These are phyloP conservation scores for Eubasilissa splendida DNA, from an alignment of 2,888 invertebrate genomes.

Conservation along the genomic window DNA sequence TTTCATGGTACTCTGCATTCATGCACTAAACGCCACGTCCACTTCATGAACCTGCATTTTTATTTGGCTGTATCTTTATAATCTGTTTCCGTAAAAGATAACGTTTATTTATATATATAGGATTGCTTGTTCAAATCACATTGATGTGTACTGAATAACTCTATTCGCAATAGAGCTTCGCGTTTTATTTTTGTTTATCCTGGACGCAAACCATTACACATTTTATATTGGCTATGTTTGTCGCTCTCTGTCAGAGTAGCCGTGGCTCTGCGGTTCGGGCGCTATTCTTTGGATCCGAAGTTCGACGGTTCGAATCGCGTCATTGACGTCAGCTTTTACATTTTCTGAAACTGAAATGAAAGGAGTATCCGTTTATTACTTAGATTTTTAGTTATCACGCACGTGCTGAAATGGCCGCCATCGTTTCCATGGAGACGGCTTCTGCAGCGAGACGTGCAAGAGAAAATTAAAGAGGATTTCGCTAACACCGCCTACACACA, in stretches of 20 bases:
- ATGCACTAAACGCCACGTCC: too few species aligned
- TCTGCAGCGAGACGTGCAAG: conserved; percentile 65
- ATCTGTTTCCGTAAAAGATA: too few species aligned
- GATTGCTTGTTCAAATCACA: too few species aligned
- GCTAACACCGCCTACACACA: conserved; percentile 48
- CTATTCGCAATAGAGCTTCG: too few species aligned
- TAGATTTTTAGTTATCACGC: neutral
- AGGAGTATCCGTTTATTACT: neutral
- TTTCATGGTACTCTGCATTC: too few species aligned
- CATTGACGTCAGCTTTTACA: neutral
- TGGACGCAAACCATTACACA: conserved; percentile 25
- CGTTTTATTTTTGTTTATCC: conserved; percentile 6
- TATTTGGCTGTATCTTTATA: too few species aligned
- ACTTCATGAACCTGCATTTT: too few species aligned
- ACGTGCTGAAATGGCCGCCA: conserved; percentile 60
- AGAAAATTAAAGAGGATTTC: conserved; percentile 49
- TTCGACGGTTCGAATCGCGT: conserved; percentile 63
- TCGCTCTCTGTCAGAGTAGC: neutral
- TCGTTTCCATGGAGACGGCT: conserved; percentile 66
- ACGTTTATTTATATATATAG: too few species aligned
- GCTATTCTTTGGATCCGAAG: conserved; percentile 34
- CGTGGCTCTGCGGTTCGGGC: conserved; percentile 8
- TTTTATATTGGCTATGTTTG: neutral
- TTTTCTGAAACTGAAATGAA: neutral
- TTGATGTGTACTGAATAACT: too few species aligned